Evolutionary conservation across 2,888 invertebrate species (phyloP).

Genomic region (Caenorhabditis doughertyi): DNA sequence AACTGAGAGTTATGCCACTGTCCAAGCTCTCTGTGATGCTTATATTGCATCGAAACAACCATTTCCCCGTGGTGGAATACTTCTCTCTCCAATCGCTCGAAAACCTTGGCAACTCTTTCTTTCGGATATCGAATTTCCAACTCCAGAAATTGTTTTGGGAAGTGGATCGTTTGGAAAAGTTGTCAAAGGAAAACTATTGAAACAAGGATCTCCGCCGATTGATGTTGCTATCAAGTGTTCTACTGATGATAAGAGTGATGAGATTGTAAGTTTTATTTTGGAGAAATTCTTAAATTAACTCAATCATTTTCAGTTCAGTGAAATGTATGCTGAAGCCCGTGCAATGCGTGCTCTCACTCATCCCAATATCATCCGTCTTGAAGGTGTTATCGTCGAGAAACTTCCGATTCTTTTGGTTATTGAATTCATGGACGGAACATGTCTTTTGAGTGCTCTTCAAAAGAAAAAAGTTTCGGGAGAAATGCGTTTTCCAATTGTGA

Average conservation of each 20-base stretch:
- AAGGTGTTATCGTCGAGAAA: constrained; percentile 53
- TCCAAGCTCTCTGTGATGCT: constrained; percentile 20
- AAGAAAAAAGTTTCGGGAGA: constrained; percentile 18
- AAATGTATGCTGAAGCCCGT: constrained; percentile 45
- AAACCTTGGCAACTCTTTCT: constrained; percentile 37
- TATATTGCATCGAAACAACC: background rate
- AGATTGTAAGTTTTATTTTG: constrained; percentile 11
- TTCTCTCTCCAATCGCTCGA: background rate
- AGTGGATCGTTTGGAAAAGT: constrained; percentile 53
- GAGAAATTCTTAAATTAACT: background rate
- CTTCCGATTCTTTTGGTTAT: constrained; percentile 45
- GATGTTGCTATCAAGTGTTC: constrained; percentile 44
- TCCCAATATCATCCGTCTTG: constrained; percentile 35
- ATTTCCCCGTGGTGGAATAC: constrained; percentile 17
- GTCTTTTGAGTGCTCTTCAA: constrained; percentile 16
- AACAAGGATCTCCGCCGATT: background rate
- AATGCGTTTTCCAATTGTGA: constrained; percentile 32
- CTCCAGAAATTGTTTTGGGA: constrained; percentile 16
- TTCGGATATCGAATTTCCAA: constrained; percentile 13
- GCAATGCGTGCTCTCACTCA: constrained; percentile 42
- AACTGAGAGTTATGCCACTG: constrained; percentile 10
- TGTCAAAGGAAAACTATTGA: constrained; percentile 25
- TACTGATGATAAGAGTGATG: background rate
- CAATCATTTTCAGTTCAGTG: constrained; percentile 2
- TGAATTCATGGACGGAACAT: constrained; percentile 42